These are phyloP conservation scores for Epinotia nisella DNA, from an alignment of 2,888 invertebrate species.

Conservation along the genomic window DNA sequence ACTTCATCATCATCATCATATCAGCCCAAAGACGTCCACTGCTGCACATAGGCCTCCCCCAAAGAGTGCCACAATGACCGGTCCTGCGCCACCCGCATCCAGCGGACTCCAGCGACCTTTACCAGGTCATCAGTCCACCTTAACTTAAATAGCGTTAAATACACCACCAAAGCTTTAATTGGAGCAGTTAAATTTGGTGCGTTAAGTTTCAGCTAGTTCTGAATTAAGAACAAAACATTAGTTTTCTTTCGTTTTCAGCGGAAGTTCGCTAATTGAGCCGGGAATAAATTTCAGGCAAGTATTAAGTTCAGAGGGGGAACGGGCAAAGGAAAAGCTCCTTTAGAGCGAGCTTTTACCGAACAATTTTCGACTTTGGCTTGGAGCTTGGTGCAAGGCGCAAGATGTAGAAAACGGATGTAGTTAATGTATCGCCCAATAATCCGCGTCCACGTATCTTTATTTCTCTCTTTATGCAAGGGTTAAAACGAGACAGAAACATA, in stretches of 20 bases:
- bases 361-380: slow-evolving; percentile 43
- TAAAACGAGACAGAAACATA: no score
- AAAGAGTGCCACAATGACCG: no score
- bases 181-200: slow-evolving; percentile 24
- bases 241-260: slow-evolving; percentile 41
- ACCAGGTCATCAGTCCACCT: no score
- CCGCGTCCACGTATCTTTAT: no score
- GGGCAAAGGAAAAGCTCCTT: slow-evolving; percentile 46
- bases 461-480: no score
- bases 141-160: background rate
- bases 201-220: slow-evolving; percentile 20
- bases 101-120: no score
- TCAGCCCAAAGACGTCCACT: no score
- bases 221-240: slow-evolving; percentile 41
- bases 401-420: no score
- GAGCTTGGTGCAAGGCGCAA: slow-evolving; percentile 21
- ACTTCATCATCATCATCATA: no score
- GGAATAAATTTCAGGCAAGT: slow-evolving; percentile 48
- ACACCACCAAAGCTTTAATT: slow-evolving; percentile 14
- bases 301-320: slow-evolving; percentile 46
- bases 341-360: slow-evolving; percentile 45
- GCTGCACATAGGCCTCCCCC: no score
- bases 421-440: no score
- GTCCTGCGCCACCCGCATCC: no score
- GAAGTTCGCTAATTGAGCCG: slow-evolving; percentile 49